Evolutionary conservation across 2,888 invertebrate species (phyloP).

Genomic region (Lasioglossum lativentre): DNA sequence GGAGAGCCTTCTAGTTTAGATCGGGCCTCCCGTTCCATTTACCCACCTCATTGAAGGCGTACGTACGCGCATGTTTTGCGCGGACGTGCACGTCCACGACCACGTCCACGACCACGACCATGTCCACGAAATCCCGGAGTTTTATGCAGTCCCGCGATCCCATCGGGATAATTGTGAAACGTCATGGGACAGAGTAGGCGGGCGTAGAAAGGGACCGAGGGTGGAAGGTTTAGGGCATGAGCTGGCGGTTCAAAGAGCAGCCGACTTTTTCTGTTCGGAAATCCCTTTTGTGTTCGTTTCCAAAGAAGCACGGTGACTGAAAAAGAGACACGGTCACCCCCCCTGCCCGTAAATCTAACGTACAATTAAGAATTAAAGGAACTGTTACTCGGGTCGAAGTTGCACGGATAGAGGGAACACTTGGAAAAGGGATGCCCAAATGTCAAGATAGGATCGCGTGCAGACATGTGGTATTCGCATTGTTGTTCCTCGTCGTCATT

Average conservation of each 20-base stretch:
- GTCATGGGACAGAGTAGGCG: slow-evolving; percentile 37
- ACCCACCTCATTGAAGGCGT: slow-evolving; percentile 60
- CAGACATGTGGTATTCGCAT: slow-evolving; percentile 64
- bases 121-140: slow-evolving; percentile 24
- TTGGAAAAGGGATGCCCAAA: slow-evolving; percentile 51
- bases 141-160: slow-evolving; percentile 27
- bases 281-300: slow-evolving; percentile 9
- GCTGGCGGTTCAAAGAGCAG: neutral
- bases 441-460: slow-evolving; percentile 66
- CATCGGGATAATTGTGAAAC: slow-evolving; percentile 45
- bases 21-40: slow-evolving; percentile 67
- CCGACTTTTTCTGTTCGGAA: slow-evolving; percentile 1
- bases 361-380: slow-evolving; percentile 55
- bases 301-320: neutral
- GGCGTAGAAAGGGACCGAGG: neutral
- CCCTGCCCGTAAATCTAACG: slow-evolving; percentile 44
- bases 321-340: neutral
- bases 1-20: slow-evolving; percentile 74
- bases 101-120: neutral
- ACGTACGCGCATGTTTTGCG: slow-evolving; percentile 19
- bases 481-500: slow-evolving; percentile 40
- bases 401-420: slow-evolving; percentile 6
- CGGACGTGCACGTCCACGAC: neutral
- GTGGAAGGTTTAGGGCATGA: slow-evolving; percentile 5
- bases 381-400: slow-evolving; percentile 21